These are phyloP conservation scores for Limnothrissa miodon DNA, from an alignment of 2,113 vertebrate genomes.

Conservation along the genomic window DNA sequence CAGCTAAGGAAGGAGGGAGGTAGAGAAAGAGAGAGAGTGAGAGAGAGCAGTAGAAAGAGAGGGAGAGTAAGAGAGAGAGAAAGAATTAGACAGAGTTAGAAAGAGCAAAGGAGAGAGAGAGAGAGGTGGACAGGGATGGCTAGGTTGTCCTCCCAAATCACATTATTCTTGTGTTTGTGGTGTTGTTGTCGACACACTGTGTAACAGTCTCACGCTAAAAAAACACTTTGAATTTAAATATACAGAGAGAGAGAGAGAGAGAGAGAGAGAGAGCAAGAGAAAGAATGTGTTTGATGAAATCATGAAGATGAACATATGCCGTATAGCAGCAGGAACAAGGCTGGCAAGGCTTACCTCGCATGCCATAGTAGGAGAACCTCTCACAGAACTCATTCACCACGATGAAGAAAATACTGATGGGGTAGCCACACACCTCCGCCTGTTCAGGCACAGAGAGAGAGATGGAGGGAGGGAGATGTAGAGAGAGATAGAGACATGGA, in stretches of 20 bases:
- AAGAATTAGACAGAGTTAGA: no score
- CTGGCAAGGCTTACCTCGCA: constrained; percentile 77
- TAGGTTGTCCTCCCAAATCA: constrained; percentile 81
- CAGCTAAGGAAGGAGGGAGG: constrained; percentile 68
- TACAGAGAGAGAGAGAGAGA: constrained; percentile 15
- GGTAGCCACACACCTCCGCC: constrained; percentile 72
- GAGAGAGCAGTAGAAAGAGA: neutral
- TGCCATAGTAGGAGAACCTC: constrained; percentile 98
- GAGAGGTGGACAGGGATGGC: constrained; percentile 90
- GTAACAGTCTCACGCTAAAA: no score
- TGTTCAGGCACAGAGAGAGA: constrained; percentile 28
- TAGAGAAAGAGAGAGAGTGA: constrained; percentile 9
- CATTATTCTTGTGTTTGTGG: no score
- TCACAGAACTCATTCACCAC: constrained; percentile 96
- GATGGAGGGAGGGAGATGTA: no score
- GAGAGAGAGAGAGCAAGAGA: neutral
- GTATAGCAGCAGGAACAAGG: neutral
- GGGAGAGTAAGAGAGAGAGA: no score
- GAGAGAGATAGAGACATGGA: no score
- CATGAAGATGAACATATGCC: no score
- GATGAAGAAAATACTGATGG: constrained; percentile 93
- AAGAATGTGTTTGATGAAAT: neutral
- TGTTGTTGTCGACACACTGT: no score
- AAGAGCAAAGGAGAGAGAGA: no score
- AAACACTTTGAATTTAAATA: no score